Percentiles rank a stretch among this genome's conserved stretches.
Evolutionary conservation across 2,888 invertebrate genomes (phyloP).

Genomic region (Tachina fera): DNA sequence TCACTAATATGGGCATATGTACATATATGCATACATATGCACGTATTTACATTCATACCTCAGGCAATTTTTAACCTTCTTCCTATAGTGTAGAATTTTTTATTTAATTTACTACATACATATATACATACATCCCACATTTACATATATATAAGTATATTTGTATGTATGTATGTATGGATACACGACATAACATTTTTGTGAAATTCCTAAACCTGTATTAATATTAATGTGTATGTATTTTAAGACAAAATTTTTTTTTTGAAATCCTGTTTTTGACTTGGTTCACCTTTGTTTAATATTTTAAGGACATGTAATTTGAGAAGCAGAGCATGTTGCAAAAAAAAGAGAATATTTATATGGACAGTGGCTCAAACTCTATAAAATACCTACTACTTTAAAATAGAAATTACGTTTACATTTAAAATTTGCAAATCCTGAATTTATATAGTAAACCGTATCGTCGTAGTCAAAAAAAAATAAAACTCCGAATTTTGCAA

Average conservation of each 20-base stretch:
- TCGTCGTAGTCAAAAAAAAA: too few relatives aligned
- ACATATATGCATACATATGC: too few relatives aligned
- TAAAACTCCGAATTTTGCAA: too few relatives aligned
- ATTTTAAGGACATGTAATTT: conserved; percentile 19
- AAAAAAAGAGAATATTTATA: not conserved
- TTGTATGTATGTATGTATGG: conserved; percentile 1
- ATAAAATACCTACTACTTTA: too few relatives aligned
- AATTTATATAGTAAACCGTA: too few relatives aligned
- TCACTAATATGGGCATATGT: too few relatives aligned
- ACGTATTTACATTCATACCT: too few relatives aligned
- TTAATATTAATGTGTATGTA: not conserved
- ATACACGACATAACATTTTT: not conserved
- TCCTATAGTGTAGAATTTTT: not conserved
- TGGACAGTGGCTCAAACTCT: not conserved
- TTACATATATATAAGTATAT: not conserved
- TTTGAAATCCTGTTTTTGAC: conserved; percentile 22
- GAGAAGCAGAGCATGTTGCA: not conserved
- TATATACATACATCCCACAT: not conserved
- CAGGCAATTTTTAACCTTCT: conserved; percentile 1
- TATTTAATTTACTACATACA: not conserved
- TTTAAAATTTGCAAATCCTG: too few relatives aligned
- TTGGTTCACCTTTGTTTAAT: conserved; percentile 23
- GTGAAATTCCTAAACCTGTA: conserved; percentile 36
- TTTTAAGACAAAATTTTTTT: not conserved
- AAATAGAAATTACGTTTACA: too few relatives aligned